Evolutionary conservation across 2,888 invertebrate genomes (phyloP).

Genomic region (Syrphus vitripennis): DNA sequence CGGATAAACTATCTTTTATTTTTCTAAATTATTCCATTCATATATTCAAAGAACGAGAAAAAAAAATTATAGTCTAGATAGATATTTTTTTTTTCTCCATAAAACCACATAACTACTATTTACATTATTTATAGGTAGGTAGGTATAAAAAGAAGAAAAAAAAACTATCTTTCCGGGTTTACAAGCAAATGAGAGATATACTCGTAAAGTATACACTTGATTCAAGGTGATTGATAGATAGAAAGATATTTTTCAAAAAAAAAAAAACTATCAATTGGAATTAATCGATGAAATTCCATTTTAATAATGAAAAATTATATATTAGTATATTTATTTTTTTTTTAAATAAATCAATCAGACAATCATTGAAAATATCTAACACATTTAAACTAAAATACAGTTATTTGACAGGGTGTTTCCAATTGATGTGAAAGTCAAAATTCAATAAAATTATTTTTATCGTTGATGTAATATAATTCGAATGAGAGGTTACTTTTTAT

Average conservation of each 20-base stretch:
- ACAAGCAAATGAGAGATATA: neutral
- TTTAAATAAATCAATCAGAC: neutral
- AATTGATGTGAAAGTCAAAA: too few relatives aligned
- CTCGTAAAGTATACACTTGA: too few relatives aligned
- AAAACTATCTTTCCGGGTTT: conserved; percentile 51
- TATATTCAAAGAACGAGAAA: conserved; percentile 1
- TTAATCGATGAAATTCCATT: neutral
- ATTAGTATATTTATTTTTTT: neutral
- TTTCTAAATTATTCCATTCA: too few relatives aligned
- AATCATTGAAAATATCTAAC: neutral
- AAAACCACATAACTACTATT: neutral
- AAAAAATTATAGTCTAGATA: neutral
- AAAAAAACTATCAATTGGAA: neutral
- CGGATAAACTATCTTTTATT: neutral
- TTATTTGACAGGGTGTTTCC: neutral
- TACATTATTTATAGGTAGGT: too few relatives aligned
- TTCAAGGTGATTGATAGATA: conserved; percentile 40
- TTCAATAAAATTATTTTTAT: too few relatives aligned
- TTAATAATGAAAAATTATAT: neutral
- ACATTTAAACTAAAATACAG: conserved; percentile 22
- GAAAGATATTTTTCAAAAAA: neutral
- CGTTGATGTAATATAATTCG: too few relatives aligned
- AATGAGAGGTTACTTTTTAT: too few relatives aligned
- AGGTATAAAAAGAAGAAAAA: neutral
- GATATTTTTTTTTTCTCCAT: neutral